Percentiles rank a stretch among this genome's conserved stretches.
These are phyloP conservation scores for Zaprionus lineosus DNA, from an alignment of 2,888 invertebrate species.

Conservation along the genomic window DNA sequence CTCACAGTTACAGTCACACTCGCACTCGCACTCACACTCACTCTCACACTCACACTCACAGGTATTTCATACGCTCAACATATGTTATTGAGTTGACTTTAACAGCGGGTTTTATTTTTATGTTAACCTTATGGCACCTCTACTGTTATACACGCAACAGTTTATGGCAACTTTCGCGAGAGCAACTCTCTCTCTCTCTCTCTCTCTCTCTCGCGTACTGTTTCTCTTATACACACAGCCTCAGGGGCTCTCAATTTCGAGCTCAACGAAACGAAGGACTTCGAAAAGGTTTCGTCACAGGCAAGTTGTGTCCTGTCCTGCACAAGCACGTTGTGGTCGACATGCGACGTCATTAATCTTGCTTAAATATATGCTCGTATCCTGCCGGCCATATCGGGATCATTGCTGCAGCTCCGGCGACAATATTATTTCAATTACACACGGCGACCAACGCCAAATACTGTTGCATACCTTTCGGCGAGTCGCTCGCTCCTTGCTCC, in stretches of 20 bases:
- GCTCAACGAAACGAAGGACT: conserved; percentile 15
- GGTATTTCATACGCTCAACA: no score
- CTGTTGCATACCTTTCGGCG: conserved; percentile 4
- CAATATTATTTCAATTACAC: conserved; percentile 58
- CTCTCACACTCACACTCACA: conserved; percentile 12
- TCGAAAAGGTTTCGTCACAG: conserved; percentile 13
- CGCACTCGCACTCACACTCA: conserved; percentile 18
- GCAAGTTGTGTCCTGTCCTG: conserved; percentile 15
- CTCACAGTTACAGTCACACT: conserved; percentile 12
- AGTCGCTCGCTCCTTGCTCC: not conserved
- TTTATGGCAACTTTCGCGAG: conserved; percentile 32
- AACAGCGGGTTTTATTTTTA: not conserved
- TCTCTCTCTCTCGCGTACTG: not conserved
- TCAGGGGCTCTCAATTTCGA: conserved; percentile 2
- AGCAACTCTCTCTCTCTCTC: not conserved
- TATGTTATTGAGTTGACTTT: not conserved
- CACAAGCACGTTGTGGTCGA: conserved; percentile 24
- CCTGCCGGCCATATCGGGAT: conserved; percentile 43
- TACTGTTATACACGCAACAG: conserved; percentile 42
- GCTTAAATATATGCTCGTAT: conserved; percentile 50
- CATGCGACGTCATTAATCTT: conserved; percentile 43
- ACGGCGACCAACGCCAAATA: conserved; percentile 15
- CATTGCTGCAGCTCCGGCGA: conserved; percentile 52
- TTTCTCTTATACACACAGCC: conserved; percentile 22
- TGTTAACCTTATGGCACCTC: not conserved